A percentile compares a stretch with the other conserved stretches of the same genome.
These are phyloP conservation scores for Drosophila watanabei DNA, from an alignment of 1,140 invertebrate species.

Conservation along the genomic window DNA sequence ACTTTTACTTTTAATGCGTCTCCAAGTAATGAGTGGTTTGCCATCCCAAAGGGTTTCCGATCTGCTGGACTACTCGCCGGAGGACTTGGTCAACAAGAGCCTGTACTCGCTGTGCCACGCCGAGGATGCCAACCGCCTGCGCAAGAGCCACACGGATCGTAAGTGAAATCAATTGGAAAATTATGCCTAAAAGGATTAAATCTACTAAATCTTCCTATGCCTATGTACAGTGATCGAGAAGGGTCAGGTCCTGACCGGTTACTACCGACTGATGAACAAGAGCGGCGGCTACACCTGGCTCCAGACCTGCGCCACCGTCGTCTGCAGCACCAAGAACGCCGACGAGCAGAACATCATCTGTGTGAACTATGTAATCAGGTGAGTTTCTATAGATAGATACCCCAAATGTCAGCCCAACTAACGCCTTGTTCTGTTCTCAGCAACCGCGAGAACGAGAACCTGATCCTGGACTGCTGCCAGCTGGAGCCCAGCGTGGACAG, in stretches of 20 bases:
- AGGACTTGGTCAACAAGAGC: slow-evolving; percentile 97
- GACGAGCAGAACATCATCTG: slow-evolving; percentile 98
- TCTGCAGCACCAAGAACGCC: slow-evolving; percentile 97
- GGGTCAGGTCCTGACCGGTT: slow-evolving; percentile 98
- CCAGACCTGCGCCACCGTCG: slow-evolving; percentile 98
- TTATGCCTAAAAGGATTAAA: too few relatives aligned
- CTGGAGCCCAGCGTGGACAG: slow-evolving; percentile 92
- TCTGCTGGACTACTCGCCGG: slow-evolving; percentile 95
- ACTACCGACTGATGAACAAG: slow-evolving; percentile 98
- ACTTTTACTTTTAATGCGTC: rapidly evolving
- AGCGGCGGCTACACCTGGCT: slow-evolving; percentile 98
- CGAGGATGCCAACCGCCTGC: slow-evolving; percentile 96
- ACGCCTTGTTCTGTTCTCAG: slow-evolving; percentile 86
- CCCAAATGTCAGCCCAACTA: background rate
- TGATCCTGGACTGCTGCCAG: slow-evolving; percentile 97
- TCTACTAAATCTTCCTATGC: background rate
- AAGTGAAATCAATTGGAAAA: slow-evolving; percentile 87
- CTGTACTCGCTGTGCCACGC: slow-evolving; percentile 97
- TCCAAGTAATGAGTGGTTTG: background rate
- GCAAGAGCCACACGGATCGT: slow-evolving; percentile 97
- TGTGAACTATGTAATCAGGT: slow-evolving; percentile 94
- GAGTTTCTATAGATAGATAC: background rate
- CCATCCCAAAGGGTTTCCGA: slow-evolving; percentile 92
- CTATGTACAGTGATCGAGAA: slow-evolving; percentile 96
- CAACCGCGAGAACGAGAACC: slow-evolving; percentile 94